Evolutionary conservation across 2,888 invertebrate genomes (phyloP), one percentile per base, ranked within the genome.

Genomic region (Dolichomitus sp.): DNA sequence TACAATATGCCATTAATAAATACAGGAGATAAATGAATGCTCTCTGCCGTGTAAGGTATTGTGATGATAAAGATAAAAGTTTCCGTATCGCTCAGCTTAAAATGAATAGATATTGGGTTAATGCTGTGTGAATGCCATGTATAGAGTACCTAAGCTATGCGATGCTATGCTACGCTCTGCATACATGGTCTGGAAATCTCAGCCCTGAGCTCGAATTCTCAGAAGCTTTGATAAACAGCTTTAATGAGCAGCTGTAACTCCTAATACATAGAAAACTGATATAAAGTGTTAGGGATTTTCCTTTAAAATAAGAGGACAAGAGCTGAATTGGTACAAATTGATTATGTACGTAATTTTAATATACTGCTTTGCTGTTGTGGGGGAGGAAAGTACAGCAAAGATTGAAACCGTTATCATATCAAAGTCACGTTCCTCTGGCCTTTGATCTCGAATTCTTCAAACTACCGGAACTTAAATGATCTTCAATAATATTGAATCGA

Each of bases 1-100:
- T 42, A 57, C 30, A 70, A 57, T 42, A n/a, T n/a, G 23, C 23
- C 11, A 37, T 23, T 52, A 57, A 42, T 70, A 57, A 30, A 45
- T 57, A 45, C 70, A 45, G 11, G 27, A 11, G 23, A 19, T 14
- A n/a, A 23, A 27, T 4, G 3, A 42, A 6, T 19, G 4, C 27
- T 33, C 11, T 6, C 3, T 12, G 40, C 4, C 27, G 14, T 57
- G 30, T 4, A 14, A 4, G 7, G 12, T 17, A 27, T 0, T 27
- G 11, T 30, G 27, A 57, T n/a, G 57, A 42, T 69, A 40, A 54
- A 23, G 40, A 40, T n/a, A 40, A 27, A 12, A 23, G 54, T 4
- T 27, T 27, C 14, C 27, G 27, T 14, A 23, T 27, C 27, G 14
- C 54, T 23, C 27, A 23, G 5, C 27, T 12, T 54, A 11, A 5